Evolutionary conservation across 2,797 vertebrate genomes (phyloP).

Genomic region (Xiphorhynchus erythropygius): DNA sequence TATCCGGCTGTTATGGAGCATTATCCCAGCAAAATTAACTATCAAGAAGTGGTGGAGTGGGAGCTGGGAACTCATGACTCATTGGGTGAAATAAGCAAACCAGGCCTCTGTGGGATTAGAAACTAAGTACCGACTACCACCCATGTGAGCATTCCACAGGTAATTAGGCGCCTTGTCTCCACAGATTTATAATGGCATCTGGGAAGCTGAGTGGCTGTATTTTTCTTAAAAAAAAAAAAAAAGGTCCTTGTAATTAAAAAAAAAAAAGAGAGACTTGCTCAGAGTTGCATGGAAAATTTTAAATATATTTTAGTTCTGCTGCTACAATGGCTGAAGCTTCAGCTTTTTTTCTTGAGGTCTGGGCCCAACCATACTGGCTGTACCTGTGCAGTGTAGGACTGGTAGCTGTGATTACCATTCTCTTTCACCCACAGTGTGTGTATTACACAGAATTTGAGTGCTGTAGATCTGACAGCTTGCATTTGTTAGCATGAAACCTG

Average conservation of each 20-base stretch:
- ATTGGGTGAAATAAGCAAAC: background rate
- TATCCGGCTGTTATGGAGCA: accelerated
- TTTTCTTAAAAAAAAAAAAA: background rate
- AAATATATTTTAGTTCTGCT: constrained; percentile 37
- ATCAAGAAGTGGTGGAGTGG: background rate
- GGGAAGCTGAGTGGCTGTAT: background rate
- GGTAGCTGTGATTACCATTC: background rate
- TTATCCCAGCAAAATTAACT: background rate
- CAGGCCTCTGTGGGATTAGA: background rate
- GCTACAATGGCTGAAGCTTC: background rate
- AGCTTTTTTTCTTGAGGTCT: constrained; percentile 1
- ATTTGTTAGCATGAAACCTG: constrained; percentile 35
- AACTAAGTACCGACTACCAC: background rate
- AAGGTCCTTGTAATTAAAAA: background rate
- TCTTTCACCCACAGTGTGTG: background rate
- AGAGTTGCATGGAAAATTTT: constrained; percentile 15
- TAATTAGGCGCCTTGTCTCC: background rate
- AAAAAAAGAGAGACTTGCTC: background rate
- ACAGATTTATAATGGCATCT: background rate
- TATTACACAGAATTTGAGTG: background rate
- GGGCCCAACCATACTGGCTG: background rate
- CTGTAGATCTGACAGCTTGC: constrained; percentile 15
- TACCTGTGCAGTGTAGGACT: background rate
- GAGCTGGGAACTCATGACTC: background rate
- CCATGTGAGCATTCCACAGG: constrained; percentile 27